Percentiles rank a stretch among this genome's conserved stretches.
phyloP scores from a whole-genome alignment of 2,113 vertebrate species.

The Pseudorasbora parva region DNA sequence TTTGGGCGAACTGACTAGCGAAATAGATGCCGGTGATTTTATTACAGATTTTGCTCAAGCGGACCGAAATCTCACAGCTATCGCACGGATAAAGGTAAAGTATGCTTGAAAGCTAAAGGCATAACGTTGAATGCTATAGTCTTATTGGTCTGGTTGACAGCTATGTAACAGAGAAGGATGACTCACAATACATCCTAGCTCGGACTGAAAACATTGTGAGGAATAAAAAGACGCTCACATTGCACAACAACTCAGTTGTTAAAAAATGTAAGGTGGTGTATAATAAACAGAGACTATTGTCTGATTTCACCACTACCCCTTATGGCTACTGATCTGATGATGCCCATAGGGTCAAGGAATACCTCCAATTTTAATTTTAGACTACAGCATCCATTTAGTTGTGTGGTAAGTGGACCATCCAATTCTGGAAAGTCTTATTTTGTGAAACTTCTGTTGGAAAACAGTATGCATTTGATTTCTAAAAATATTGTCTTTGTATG shows the following conservation, averaged over 20 bases:
- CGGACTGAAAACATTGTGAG: no score
- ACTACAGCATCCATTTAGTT: no score
- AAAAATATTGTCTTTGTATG: not conserved
- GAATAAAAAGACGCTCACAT: no score
- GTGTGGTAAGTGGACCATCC: no score
- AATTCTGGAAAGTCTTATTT: not conserved
- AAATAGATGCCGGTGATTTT: accelerated
- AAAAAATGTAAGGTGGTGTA: not conserved
- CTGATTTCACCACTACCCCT: no score
- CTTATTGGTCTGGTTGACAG: not conserved
- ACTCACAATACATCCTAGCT: no score
- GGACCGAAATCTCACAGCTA: not conserved
- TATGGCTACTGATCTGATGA: no score
- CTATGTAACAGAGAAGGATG: no score
- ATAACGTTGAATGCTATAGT: not conserved
- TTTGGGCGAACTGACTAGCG: not conserved
- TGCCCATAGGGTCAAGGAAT: no score
- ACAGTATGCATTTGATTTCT: not conserved
- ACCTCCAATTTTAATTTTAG: no score
- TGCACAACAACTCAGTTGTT: no score
- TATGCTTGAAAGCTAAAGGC: not conserved
- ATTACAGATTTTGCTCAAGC: not conserved
- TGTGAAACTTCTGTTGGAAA: not conserved
- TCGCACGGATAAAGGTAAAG: not conserved
- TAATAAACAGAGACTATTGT: no score